Base-by-base conservation (phyloP, 30 jellyfish, hydroid and myxozoan genomes). In the Aurelia coerulea region DNA sequence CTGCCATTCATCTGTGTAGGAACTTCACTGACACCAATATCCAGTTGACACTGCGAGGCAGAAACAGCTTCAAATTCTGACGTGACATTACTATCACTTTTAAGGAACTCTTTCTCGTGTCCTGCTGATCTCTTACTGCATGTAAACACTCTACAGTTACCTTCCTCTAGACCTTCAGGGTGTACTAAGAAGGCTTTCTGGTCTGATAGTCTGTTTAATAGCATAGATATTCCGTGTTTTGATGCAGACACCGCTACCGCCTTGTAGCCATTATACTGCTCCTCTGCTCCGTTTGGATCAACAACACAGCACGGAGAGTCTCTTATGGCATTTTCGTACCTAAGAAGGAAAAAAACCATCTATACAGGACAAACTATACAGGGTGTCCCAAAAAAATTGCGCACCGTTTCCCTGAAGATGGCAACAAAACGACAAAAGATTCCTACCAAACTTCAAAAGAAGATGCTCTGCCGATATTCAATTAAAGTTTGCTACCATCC, bases 111-210 rank as follows among this genome's bases (percentile, higher is more conserved):
- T 34, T 79, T 68, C 23, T 50, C 90, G 16, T 34, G 56, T 13
- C 67, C 59, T 60, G 42, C 49, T 19, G 62, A 66, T 5, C 67
- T 56, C 19, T 79, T 59, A 62, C 92, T 83, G 65, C 96, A 93
- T 41, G 98, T 93, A 60, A 93, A 93, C 92, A 96, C 90, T 64
- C 59, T 82, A 54, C 95, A 76, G 84, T 90, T 78, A 66, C 88
- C 95, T 17, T 84, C 87, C 31, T 93, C 82, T 23, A 74, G 54
- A 14, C 88, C 78, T 39, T 68, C 72, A 2, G 98, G 97, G 52
- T 79, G 90, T 4, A 88, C 88, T 5, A 93, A 82, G 54, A 87
- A 93, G n/a, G 96, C 97, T 52, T 84, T 76, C 59, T 50, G 89
- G 62, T 93, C 96, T 51, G 78, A 31, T 58, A 35, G 62, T 79